Evolutionary conservation across 37 sponge, comb jelly and placozoan species (phyloP).

Genomic region (Spongia lamella): DNA sequence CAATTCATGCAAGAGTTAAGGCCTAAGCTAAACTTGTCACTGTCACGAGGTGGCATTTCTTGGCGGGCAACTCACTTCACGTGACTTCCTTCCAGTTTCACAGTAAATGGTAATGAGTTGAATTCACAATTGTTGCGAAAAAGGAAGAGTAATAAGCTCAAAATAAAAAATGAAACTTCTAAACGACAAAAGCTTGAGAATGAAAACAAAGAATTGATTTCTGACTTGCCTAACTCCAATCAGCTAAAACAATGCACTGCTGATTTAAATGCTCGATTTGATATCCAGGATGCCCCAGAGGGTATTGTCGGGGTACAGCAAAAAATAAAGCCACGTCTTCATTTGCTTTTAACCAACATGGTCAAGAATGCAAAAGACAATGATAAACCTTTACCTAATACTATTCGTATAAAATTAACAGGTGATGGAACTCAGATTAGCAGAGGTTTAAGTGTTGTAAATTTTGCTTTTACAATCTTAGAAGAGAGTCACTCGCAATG

Average conservation of each 20-base stretch:
- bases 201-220: too few species aligned
- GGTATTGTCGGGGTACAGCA: neutral
- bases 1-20: too few species aligned
- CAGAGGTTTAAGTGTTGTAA: constrained; percentile 11
- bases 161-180: too few species aligned
- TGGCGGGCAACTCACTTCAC: too few species aligned
- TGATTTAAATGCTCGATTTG: neutral
- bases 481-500: too few species aligned
- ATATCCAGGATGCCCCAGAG: neutral
- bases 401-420: constrained; percentile 10
- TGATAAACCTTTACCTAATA: neutral
- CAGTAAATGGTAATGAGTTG: too few species aligned
- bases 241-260: neutral
- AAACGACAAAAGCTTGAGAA: too few species aligned
- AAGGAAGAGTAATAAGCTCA: too few species aligned
- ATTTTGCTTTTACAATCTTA: constrained; percentile 15
- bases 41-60: too few species aligned
- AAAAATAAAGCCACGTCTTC: neutral
- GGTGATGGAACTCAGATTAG: constrained; percentile 18
- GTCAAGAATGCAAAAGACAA: neutral
- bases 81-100: too few species aligned
- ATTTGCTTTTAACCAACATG: neutral
- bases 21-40: too few species aligned
- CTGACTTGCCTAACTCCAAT: neutral
- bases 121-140: too few species aligned